phyloP scores from a whole-genome alignment of 2,113 vertebrate species.

The Vanacampus margaritifer region DNA sequence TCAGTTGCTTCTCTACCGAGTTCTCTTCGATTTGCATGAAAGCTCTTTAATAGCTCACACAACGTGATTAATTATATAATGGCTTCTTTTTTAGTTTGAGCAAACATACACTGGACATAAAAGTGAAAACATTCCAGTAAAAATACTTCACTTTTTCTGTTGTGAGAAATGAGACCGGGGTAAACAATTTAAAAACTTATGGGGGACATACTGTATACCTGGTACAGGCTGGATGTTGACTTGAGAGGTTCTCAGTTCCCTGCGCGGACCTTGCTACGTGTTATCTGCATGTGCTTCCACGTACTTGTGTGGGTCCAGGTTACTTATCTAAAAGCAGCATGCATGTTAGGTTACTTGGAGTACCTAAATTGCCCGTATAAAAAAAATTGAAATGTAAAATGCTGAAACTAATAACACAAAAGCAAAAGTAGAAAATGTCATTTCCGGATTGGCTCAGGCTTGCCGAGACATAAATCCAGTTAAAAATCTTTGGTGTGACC shows the following conservation, averaged over 20 bases:
- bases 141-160: too few relatives aligned
- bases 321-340: too few relatives aligned
- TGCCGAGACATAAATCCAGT: background rate
- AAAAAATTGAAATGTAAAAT: background rate
- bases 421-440: background rate
- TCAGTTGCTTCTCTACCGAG: constrained; percentile 26
- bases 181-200: too few relatives aligned
- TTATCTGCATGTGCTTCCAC: background rate
- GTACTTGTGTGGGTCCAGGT: too few relatives aligned
- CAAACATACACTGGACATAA: background rate
- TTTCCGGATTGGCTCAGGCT: background rate
- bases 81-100: background rate
- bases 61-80: background rate
- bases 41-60: background rate
- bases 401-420: background rate
- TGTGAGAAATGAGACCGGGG: background rate
- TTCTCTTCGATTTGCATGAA: background rate
- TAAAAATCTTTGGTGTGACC: background rate
- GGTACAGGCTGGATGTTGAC: too few relatives aligned
- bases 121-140: background rate
- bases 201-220: background rate
- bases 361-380: background rate
- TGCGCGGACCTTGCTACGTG: background rate
- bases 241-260: background rate
- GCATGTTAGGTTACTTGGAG: background rate